Evolutionary conservation across 2,888 invertebrate genomes (phyloP).

Genomic region (Yponomeuta plumbellus): DNA sequence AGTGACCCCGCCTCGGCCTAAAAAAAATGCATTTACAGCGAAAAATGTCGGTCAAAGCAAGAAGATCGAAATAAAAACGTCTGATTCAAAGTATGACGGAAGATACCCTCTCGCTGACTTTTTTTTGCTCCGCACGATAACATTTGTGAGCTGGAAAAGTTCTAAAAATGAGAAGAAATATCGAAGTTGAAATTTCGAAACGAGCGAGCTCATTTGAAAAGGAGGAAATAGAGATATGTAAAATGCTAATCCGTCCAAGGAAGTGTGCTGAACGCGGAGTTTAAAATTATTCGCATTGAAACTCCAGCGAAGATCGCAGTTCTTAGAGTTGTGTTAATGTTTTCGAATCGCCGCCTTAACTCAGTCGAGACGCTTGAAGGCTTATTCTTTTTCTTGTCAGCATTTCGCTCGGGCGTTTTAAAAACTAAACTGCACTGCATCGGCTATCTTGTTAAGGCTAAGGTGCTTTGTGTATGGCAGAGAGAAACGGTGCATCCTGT

Average conservation of each 20-base stretch:
- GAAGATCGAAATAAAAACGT: too few relatives aligned
- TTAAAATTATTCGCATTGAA: slow-evolving; percentile 4
- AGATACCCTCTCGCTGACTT: not conserved
- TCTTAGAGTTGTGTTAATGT: slow-evolving; percentile 10
- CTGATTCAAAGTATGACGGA: not conserved
- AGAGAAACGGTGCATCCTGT: not conserved
- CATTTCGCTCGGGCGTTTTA: slow-evolving; percentile 11
- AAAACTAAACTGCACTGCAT: slow-evolving; percentile 8
- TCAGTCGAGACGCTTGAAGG: slow-evolving; percentile 6
- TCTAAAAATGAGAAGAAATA: not conserved
- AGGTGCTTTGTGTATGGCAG: slow-evolving; percentile 7
- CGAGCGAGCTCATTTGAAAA: not conserved
- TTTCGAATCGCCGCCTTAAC: slow-evolving; percentile 9
- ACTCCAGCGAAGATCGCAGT: slow-evolving; percentile 5
- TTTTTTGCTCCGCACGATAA: not conserved
- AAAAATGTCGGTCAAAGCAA: not conserved
- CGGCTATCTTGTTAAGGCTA: slow-evolving; percentile 11
- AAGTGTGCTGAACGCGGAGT: not conserved
- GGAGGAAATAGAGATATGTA: not conserved
- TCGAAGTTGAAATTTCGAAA: not conserved
- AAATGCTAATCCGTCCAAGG: not conserved
- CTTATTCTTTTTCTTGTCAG: slow-evolving; percentile 1
- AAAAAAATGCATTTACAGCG: not conserved
- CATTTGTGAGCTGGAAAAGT: not conserved
- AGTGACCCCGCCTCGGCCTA: not conserved